phyloP scores from a whole-genome alignment of 2,797 vertebrate genomes.

The Gymnoscopelus braueri region DNA sequence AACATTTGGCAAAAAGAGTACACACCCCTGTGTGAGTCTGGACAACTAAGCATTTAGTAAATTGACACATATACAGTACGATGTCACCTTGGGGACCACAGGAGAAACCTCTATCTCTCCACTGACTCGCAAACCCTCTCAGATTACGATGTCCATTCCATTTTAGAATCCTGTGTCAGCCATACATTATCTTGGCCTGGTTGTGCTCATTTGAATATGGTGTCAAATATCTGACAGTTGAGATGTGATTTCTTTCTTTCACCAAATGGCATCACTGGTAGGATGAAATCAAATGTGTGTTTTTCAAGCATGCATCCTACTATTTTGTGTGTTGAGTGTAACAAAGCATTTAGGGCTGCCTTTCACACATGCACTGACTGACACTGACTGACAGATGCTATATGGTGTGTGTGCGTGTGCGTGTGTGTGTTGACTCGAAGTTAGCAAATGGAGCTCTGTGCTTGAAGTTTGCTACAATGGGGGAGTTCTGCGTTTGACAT shows the following conservation, averaged over 20 bases:
- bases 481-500: background rate
- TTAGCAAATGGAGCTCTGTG: background rate
- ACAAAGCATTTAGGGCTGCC: too few relatives aligned
- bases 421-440: too few relatives aligned
- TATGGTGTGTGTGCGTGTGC: background rate
- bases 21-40: too few relatives aligned
- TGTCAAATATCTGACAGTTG: background rate
- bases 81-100: background rate
- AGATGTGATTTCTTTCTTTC: background rate
- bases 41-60: too few relatives aligned
- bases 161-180: constrained; percentile 3
- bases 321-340: too few relatives aligned
- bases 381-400: too few relatives aligned
- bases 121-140: background rate
- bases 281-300: too few relatives aligned
- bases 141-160: constrained; percentile 1
- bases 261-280: background rate
- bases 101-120: background rate
- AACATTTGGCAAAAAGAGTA: background rate
- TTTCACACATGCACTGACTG: too few relatives aligned
- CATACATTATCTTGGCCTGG: background rate
- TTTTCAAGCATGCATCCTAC: too few relatives aligned
- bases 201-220: background rate
- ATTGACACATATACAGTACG: background rate
- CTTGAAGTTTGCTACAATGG: background rate